Evolutionary conservation across 2,113 vertebrate genomes (phyloP).

Genomic region (Cyphomyrus discorhynchus): DNA sequence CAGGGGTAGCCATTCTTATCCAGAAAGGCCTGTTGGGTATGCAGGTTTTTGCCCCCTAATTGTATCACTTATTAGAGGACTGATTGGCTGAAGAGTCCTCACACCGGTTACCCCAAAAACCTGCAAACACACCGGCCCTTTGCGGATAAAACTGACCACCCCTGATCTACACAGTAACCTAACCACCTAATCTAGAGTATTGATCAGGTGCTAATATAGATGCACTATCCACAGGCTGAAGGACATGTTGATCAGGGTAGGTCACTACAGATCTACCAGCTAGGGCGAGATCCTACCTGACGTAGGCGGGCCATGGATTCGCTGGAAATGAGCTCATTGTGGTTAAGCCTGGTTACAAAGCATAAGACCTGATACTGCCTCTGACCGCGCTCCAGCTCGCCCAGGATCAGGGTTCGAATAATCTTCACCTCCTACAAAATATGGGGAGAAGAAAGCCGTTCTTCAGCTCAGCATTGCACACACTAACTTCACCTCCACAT

Average conservation of each 20-base stretch:
- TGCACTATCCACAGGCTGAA: not conserved
- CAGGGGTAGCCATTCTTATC: not conserved
- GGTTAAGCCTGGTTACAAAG: conserved; percentile 80
- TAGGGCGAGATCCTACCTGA: conserved; percentile 59
- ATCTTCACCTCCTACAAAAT: conserved; percentile 84
- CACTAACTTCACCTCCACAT: not conserved
- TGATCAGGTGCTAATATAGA: not conserved
- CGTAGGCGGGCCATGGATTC: conserved; percentile 94
- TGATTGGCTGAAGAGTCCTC: no score
- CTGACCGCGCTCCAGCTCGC: conserved; percentile 91
- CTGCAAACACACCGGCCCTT: not conserved
- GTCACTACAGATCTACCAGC: not conserved
- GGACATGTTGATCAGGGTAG: not conserved
- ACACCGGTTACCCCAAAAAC: not conserved
- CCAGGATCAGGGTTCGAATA: conserved; percentile 88
- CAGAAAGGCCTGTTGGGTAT: not conserved
- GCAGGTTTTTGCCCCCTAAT: no score
- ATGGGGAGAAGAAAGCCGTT: not conserved
- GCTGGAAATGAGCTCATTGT: conserved; percentile 93
- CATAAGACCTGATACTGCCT: conserved; percentile 94
- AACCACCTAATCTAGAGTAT: not conserved
- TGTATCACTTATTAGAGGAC: no score
- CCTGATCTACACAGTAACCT: not conserved
- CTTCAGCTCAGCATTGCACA: not conserved
- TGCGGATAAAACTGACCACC: not conserved